A percentile compares a stretch with the other conserved stretches of the same genome.
Evolutionary conservation across 2,113 vertebrate genomes (phyloP).

Genomic region (Microcebus ravelobensis): DNA sequence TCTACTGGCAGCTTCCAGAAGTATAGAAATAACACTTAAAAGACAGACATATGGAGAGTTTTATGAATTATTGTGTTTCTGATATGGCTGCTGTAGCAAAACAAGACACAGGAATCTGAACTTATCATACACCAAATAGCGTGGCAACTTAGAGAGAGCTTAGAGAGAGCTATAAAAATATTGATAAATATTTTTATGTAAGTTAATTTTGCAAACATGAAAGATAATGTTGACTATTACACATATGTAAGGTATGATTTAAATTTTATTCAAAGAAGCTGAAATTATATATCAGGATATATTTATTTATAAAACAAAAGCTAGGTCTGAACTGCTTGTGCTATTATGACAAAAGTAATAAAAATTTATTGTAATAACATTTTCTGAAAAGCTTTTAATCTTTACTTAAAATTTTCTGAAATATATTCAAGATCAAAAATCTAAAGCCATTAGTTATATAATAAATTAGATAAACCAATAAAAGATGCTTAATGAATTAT

Average conservation of each 20-base stretch:
- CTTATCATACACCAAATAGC: background rate
- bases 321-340: background rate
- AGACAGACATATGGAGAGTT: background rate
- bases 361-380: constrained; percentile 9
- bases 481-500: background rate
- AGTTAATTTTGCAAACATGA: background rate
- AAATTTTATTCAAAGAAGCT: background rate
- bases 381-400: background rate
- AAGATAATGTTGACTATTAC: background rate
- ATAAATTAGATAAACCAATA: background rate
- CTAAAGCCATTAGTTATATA: background rate
- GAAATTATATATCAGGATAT: background rate
- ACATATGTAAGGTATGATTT: background rate
- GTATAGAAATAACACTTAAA: background rate
- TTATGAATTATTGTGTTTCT: background rate
- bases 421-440: background rate
- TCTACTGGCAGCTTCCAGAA: background rate
- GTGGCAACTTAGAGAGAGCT: background rate
- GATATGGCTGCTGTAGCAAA: background rate
- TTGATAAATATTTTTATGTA: background rate
- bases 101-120: background rate
- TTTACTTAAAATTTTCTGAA: background rate
- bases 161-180: too few species aligned
- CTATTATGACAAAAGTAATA: background rate
- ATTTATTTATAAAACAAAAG: background rate